Evolutionary conservation across 2,888 invertebrate species (phyloP).

Genomic region (Ischnura elegans): DNA sequence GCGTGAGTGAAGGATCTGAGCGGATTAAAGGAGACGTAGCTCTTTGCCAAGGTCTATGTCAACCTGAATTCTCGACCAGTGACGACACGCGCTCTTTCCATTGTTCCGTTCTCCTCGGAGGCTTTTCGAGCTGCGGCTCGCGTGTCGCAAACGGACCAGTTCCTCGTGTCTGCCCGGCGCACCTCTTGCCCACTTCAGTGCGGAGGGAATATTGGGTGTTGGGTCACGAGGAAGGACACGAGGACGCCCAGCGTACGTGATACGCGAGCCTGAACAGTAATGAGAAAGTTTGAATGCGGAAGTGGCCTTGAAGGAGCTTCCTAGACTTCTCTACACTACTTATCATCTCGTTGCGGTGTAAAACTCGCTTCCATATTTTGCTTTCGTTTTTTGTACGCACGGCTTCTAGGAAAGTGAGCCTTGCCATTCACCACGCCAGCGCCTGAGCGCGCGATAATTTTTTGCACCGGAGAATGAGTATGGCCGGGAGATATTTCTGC

Average conservation of each 20-base stretch:
- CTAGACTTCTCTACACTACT: neutral
- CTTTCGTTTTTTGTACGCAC: neutral
- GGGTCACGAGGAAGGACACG: neutral
- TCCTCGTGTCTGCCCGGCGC: neutral
- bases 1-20: neutral
- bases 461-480: too few species aligned
- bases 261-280: neutral
- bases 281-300: conserved; percentile 11
- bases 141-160: neutral
- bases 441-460: too few species aligned
- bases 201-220: neutral
- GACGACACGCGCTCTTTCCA: neutral
- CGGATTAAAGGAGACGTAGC: too few species aligned
- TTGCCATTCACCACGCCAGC: too few species aligned
- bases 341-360: neutral
- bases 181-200: neutral
- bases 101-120: neutral
- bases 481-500: too few species aligned
- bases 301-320: neutral
- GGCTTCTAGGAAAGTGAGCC: neutral
- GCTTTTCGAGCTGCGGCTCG: neutral
- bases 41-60: neutral
- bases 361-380: neutral
- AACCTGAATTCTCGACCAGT: conserved; percentile 4
- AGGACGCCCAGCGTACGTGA: neutral